Evolutionary conservation across 2,797 vertebrate genomes (phyloP).

Genomic region (Glyptemys insculpta): DNA sequence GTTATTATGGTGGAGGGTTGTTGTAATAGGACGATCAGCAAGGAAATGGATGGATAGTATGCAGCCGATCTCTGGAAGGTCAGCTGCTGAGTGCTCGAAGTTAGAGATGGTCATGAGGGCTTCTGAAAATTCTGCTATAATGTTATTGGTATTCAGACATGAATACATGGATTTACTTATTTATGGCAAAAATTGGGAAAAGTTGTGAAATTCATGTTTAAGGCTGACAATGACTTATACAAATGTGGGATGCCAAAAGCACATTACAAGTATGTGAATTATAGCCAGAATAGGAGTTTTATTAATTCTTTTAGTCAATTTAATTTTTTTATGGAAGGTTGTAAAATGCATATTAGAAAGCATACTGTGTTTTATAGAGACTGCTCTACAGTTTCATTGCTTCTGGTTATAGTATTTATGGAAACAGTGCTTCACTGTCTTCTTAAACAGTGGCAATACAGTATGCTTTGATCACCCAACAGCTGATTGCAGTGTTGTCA

Average conservation of each 20-base stretch:
- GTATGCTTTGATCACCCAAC: not conserved
- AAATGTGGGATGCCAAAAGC: not conserved
- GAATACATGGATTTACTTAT: too few relatives aligned
- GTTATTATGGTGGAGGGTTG: not conserved
- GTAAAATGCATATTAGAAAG: not conserved
- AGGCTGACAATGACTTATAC: not conserved
- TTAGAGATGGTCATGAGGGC: not conserved
- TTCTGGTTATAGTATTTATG: not conserved
- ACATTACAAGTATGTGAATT: not conserved
- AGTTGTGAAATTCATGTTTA: constrained; percentile 26
- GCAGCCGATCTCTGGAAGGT: not conserved
- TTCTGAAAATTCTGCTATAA: too few relatives aligned
- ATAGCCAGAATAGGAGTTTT: not conserved
- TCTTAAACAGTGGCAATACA: fast-evolving
- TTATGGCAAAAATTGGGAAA: constrained; percentile 22
- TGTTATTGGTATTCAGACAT: too few relatives aligned
- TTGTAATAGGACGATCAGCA: not conserved
- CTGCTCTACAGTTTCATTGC: not conserved
- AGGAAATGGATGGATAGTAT: not conserved
- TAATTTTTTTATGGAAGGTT: not conserved
- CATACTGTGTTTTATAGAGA: not conserved
- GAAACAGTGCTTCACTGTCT: not conserved
- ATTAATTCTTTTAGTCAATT: not conserved
- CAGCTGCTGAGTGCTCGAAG: not conserved
- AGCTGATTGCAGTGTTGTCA: not conserved